These are phyloP conservation scores for Oryctes rhinoceros DNA, from an alignment of 1,140 invertebrate genomes.

Conservation along the genomic window DNA sequence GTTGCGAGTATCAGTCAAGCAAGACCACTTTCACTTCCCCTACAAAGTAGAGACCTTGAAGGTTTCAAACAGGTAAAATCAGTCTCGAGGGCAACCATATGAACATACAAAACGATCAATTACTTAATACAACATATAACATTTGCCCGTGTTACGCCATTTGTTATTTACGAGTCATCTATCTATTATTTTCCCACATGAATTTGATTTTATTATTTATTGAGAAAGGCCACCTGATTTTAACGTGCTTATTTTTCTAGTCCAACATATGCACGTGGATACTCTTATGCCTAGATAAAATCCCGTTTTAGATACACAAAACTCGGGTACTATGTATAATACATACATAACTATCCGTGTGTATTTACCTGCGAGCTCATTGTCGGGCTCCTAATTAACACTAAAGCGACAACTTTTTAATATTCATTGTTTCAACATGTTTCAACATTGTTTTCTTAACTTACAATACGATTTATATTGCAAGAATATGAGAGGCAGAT, in stretches of 20 bases:
- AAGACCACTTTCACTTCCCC: conserved; percentile 62
- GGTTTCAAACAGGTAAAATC: conserved; percentile 62
- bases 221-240: background rate
- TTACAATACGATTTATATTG: too few relatives aligned
- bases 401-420: too few relatives aligned
- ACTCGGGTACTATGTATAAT: background rate
- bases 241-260: background rate
- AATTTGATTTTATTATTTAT: conserved; percentile 24
- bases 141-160: conserved; percentile 55
- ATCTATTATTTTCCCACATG: conserved; percentile 42
- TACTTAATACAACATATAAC: conserved; percentile 58
- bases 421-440: too few relatives aligned
- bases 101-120: conserved; percentile 59
- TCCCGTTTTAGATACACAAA: background rate
- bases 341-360: too few relatives aligned
- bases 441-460: too few relatives aligned
- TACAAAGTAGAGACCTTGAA: conserved; percentile 62
- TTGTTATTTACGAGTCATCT: conserved; percentile 55
- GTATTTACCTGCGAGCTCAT: too few relatives aligned
- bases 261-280: background rate
- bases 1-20: conserved; percentile 57
- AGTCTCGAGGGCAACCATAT: conserved; percentile 61
- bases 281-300: background rate
- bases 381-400: too few relatives aligned
- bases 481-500: too few relatives aligned